These are phyloP conservation scores for Euphydryas editha DNA, from an alignment of 2,888 invertebrate species.

Conservation along the genomic window DNA sequence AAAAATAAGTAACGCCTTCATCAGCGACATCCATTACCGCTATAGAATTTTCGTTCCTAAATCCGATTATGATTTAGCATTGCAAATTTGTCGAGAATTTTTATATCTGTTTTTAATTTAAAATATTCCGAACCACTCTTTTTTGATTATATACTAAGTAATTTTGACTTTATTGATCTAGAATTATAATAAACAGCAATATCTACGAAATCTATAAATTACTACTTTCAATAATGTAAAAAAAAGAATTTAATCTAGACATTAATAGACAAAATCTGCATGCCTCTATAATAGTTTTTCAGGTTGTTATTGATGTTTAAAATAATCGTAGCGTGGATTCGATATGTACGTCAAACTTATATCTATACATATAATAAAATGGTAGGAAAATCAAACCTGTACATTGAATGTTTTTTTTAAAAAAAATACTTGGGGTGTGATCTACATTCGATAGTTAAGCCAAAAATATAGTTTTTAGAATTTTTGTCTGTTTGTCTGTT, in stretches of 20 bases:
- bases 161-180: neutral
- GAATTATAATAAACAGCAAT: neutral
- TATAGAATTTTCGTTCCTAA: conserved; percentile 32
- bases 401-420: too few relatives aligned
- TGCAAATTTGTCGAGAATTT: conserved; percentile 32
- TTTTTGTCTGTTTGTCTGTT: too few relatives aligned
- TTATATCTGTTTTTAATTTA: conserved; percentile 34
- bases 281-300: too few relatives aligned
- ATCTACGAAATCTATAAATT: neutral
- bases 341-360: too few relatives aligned
- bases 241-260: neutral
- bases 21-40: conserved; percentile 29
- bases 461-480: too few relatives aligned
- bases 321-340: too few relatives aligned
- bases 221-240: neutral
- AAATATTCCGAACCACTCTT: conserved; percentile 18
- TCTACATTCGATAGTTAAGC: too few relatives aligned
- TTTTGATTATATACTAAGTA: conserved; percentile 14
- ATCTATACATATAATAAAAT: too few relatives aligned
- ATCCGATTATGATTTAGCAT: conserved; percentile 37
- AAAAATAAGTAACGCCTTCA: conserved; percentile 11
- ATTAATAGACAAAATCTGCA: too few relatives aligned
- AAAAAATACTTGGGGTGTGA: too few relatives aligned
- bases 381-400: too few relatives aligned
- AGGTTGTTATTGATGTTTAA: too few relatives aligned